These are phyloP conservation scores for Polyommatus iphigenia DNA, from an alignment of 2,888 invertebrate genomes.

Conservation along the genomic window DNA sequence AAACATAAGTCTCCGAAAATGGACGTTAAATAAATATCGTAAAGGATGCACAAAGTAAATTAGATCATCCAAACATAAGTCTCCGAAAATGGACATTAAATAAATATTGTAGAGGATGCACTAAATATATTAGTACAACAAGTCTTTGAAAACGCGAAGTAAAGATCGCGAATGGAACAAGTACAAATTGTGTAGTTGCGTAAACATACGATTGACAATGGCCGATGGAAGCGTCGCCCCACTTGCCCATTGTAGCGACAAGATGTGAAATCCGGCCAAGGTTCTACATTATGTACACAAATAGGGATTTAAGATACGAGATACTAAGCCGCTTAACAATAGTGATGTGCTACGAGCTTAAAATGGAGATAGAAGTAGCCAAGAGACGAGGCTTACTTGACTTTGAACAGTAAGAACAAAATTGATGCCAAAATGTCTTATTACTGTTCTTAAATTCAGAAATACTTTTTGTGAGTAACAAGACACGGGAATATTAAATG, in stretches of 20 bases:
- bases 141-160: background rate
- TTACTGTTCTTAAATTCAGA: background rate
- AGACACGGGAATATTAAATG: background rate
- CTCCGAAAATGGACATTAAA: background rate
- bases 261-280: slow-evolving; percentile 74
- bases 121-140: background rate
- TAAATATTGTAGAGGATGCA: background rate
- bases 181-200: slow-evolving; percentile 43
- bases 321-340: slow-evolving; percentile 19
- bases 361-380: background rate
- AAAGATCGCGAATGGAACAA: slow-evolving; percentile 27
- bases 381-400: background rate
- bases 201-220: slow-evolving; percentile 61
- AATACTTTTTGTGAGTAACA: background rate
- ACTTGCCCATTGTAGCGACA: slow-evolving; percentile 65
- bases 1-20: no score
- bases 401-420: background rate
- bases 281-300: slow-evolving; percentile 41
- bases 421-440: background rate
- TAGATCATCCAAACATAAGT: no score
- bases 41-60: no score
- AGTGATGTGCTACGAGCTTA: slow-evolving; percentile 14
- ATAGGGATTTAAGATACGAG: slow-evolving; percentile 23
- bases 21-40: background rate
- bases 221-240: slow-evolving; percentile 56